Base-by-base conservation (phyloP, 1,140 invertebrate species). In the Micrasema minimum region DNA sequence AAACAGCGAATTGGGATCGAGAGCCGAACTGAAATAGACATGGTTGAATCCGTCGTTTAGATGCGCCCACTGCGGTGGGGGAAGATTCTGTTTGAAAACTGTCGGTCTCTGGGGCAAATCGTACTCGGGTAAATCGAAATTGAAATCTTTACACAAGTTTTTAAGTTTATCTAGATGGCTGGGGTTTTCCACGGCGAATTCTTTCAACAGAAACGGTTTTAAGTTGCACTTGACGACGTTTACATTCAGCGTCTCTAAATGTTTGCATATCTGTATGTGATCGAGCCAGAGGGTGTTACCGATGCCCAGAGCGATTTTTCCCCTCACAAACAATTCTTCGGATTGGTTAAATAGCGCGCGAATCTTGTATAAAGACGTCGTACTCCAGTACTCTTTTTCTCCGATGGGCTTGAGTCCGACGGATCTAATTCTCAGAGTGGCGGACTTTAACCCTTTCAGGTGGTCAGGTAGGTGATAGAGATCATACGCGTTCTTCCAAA, bases 381-480 rank as follows among this genome's bases (percentile, higher is more conserved):
- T 69, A 11, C 81, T 82, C 66, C 80, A 85, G 0, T 78, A 79
- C 2, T 79, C 69, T 53, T 84, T 82, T 71, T 78, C 81, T 26
- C 81, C 82, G 72, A 78, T 78, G 0, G 82, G 82, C 45, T 75
- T 70, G n/a, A 85, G 57, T 65, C 82, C 81, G 4, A 77, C 78
- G 16, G 84, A 50, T 69, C 79, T 79, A 3, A 84, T 77, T 53
- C 78, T 74, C 1, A 79, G 77, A 2, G 79, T 77, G 18, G 78
- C 64, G 0, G 80, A 80, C 37, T 80, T 71, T 16, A 81, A 72
- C 16, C 75, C 41, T 69, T 78, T 80, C 2, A 85, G 72, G 7
- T 82, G 77, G 20, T 83, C 78, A 5, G 82, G 82, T 37, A 85
- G 74, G 77, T 81, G 50, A 64, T 80, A 82, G 2, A 85, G 72